Evolutionary conservation across 2,888 invertebrate genomes (phyloP).

Genomic region (Leptopilina myrica): DNA sequence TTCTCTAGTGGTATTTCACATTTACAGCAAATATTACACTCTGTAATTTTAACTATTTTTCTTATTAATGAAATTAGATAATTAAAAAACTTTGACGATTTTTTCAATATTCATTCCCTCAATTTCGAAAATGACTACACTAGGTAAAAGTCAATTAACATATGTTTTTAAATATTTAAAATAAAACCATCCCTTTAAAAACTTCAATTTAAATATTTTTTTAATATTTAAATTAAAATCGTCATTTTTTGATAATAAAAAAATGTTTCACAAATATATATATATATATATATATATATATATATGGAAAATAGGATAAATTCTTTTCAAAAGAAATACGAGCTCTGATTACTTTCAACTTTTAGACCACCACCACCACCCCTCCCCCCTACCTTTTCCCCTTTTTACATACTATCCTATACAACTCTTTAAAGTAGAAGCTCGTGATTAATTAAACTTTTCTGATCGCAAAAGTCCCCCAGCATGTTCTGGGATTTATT

Average conservation of each 20-base stretch:
- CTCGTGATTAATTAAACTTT: conserved; percentile 33
- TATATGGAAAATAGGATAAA: too few relatives aligned
- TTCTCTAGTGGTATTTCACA: background rate
- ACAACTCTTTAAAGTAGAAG: conserved; percentile 16
- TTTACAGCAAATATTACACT: background rate
- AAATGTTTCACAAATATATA: too few relatives aligned
- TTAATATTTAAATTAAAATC: background rate
- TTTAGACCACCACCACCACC: background rate
- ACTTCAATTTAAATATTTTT: too few relatives aligned
- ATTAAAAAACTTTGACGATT: conserved; percentile 1
- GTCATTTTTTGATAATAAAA: too few relatives aligned
- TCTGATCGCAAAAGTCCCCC: conserved; percentile 26
- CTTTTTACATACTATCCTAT: background rate
- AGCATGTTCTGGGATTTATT: conserved; percentile 16
- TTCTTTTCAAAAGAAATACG: background rate
- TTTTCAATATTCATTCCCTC: background rate
- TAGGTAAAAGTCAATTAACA: too few relatives aligned
- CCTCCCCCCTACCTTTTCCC: background rate
- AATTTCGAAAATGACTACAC: too few relatives aligned
- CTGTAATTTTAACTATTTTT: background rate
- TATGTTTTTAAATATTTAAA: too few relatives aligned
- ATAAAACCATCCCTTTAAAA: too few relatives aligned
- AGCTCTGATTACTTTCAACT: conserved; percentile 1
- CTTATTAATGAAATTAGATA: background rate
- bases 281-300: too few relatives aligned